Percentiles rank a stretch among this genome's conserved stretches.
These are phyloP conservation scores for Lacerta agilis DNA, from an alignment of 2,797 vertebrate species.

Conservation along the genomic window DNA sequence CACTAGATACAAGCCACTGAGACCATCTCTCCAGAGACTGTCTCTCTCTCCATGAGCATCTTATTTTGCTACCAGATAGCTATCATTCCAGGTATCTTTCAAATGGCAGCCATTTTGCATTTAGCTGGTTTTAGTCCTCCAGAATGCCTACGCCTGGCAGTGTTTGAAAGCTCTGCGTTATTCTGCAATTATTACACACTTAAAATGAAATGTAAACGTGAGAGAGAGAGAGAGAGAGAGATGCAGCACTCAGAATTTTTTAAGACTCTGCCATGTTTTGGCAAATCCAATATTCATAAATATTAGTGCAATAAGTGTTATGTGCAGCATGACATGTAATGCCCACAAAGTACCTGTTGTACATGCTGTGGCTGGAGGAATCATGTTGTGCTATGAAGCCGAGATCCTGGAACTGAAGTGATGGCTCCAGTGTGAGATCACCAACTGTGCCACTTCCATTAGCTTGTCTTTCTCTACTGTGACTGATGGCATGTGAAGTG, in stretches of 20 bases:
- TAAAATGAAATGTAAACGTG: background rate
- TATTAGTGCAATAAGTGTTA: background rate
- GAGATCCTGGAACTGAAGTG: constrained; percentile 7
- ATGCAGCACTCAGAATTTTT: background rate
- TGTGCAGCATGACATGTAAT: background rate
- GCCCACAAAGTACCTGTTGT: constrained; percentile 35
- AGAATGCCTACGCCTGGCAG: background rate
- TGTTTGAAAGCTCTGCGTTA: background rate
- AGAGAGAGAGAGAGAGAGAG: no score
- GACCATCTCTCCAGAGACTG: no score
- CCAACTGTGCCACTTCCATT: background rate
- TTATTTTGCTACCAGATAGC: background rate
- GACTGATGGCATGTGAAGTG: background rate
- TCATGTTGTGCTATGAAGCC: constrained; percentile 16
- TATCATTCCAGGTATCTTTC: background rate
- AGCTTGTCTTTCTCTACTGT: background rate
- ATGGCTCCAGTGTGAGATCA: background rate
- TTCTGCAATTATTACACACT: background rate
- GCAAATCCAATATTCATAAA: background rate
- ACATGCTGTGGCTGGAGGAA: constrained; percentile 32
- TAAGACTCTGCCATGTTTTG: background rate
- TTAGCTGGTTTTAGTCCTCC: background rate
- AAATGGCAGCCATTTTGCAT: background rate
- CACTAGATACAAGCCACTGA: no score
- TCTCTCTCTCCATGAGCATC: background rate